Base-by-base conservation (phyloP, 64 coral and sea anemone genomes). In the Montipora cactus region DNA sequence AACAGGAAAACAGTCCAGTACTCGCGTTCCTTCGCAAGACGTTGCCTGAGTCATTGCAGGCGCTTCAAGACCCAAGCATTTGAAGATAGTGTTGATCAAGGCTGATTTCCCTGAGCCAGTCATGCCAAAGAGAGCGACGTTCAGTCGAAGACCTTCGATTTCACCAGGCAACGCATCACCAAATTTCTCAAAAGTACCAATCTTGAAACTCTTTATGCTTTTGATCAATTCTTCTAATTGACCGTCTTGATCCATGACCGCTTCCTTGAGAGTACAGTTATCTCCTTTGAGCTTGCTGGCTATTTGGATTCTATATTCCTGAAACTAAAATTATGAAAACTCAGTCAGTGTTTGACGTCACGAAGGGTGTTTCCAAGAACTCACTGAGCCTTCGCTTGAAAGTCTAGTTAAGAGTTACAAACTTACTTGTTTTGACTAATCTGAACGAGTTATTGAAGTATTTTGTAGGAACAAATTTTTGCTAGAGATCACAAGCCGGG, bases 21-120 rank as follows among this genome's bases (percentile, higher is more conserved):
- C 76, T 53, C 49, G 67, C 3, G 95, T 97, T 3, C 92, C 92
- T 59, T 97, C 95, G 0, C 78, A 89, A 8, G 91, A 92, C 8
- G 88, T 77, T 28, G 49, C 13, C 44, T 96, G 95, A 47, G 88
- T 89, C 12, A 79, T 22, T 14, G 82, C 89, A 12, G 83, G 74
- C 0, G 81, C 28, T 47, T 78, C 14, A 12, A 79, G 20, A 20
- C n/a, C 64, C 8, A 96, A 72, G n/a, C 87, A 61, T 22, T 97
- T 67, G 74, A 88, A 88, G 58, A 97, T 83, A 5, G 88, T 97
- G 28, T 96, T 96, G 2, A 96, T 90, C 5, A 96, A 69, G 19
- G 95, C 88, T 79, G 95, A 96, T 91, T 96, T 96, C 8, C 91
- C 95, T 23, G 95, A 90, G 5, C 95, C 95, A 73, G 91, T 91